Percentiles rank a stretch among this genome's conserved stretches.
Conservation (phyloP, 2,888 invertebrate genomes). For the Neoitamus cyanurus region DNA sequence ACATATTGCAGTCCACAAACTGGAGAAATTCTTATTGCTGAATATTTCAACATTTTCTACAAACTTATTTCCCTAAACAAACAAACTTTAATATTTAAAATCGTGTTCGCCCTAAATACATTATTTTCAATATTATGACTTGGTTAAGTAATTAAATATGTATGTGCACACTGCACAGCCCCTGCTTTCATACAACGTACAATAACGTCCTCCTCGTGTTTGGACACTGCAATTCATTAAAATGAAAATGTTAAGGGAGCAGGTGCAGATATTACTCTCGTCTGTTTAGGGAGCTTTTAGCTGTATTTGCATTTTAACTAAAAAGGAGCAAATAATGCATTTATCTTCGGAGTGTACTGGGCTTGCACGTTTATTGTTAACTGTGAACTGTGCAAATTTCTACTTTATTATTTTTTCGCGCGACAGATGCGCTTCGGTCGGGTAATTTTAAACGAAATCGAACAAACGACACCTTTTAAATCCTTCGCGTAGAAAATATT, state of each 20-base stretch:
- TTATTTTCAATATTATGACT: not conserved
- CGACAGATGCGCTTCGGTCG: not conserved
- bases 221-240: not conserved
- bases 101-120: not conserved
- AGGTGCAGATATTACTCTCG: not conserved
- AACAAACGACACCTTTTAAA: not conserved
- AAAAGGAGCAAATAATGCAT: not conserved
- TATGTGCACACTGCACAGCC: not conserved
- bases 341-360: not conserved
- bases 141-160: not conserved
- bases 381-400: not conserved
- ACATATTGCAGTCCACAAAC: no score
- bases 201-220: not conserved
- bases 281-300: not conserved
- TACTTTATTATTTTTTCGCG: not conserved
- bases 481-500: conserved; percentile 11
- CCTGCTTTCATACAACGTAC: not conserved
- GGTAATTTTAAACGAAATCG: not conserved
- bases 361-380: not conserved
- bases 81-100: not conserved
- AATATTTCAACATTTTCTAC: not conserved
- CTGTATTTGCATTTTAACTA: not conserved
- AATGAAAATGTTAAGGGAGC: not conserved
- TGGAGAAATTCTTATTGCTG: not conserved
- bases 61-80: not conserved